Percentiles rank a stretch among this genome's conserved stretches.
These are phyloP conservation scores for Temnothorax unifasciatus DNA, from an alignment of 2,888 invertebrate species.

Conservation along the genomic window DNA sequence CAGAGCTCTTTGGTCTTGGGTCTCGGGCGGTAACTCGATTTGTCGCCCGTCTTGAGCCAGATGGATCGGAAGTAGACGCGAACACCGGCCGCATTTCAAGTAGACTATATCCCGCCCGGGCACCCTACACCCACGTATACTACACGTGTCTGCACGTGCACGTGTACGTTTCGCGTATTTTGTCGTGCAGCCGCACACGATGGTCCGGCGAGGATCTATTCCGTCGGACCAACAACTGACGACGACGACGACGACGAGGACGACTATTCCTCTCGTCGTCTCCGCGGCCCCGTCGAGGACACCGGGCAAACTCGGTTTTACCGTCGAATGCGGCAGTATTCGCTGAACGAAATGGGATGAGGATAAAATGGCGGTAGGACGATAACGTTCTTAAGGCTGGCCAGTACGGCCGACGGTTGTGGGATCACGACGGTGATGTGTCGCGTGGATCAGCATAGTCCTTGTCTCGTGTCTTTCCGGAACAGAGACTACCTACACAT, in stretches of 20 bases:
- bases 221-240: constrained; percentile 64
- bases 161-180: constrained; percentile 63
- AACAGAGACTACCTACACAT: background rate
- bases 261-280: constrained; percentile 18
- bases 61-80: constrained; percentile 84
- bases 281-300: constrained; percentile 32
- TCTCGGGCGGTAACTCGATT: constrained; percentile 83
- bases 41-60: constrained; percentile 84
- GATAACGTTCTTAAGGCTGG: constrained; percentile 42
- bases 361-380: constrained; percentile 42
- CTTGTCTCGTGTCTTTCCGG: constrained; percentile 15
- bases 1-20: constrained; percentile 82
- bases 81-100: constrained; percentile 82
- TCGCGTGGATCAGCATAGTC: constrained; percentile 47
- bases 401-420: background rate
- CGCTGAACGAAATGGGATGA: constrained; percentile 43
- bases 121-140: constrained; percentile 8
- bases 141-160: background rate
- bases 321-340: constrained; percentile 46
- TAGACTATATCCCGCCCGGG: constrained; percentile 69
- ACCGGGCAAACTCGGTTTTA: constrained; percentile 52
- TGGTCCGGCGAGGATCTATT: constrained; percentile 50
- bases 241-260: constrained; percentile 34
- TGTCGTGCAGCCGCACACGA: constrained; percentile 56
- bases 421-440: constrained; percentile 24